These are phyloP conservation scores for Trochalopteron elliotii DNA, from an alignment of 2,113 vertebrate genomes.

Conservation along the genomic window DNA sequence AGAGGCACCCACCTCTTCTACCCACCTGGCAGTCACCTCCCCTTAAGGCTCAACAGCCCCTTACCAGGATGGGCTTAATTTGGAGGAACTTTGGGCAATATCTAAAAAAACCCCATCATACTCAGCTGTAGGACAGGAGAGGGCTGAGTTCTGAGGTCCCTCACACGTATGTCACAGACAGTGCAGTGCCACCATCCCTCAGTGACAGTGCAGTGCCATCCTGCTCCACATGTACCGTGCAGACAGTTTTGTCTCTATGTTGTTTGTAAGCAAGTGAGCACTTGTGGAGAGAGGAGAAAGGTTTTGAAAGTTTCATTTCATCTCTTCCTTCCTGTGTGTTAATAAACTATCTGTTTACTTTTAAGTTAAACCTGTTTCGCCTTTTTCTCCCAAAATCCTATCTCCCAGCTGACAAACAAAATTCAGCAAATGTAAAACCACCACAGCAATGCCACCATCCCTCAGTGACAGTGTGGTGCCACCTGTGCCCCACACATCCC, in stretches of 20 bases:
- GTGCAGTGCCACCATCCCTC: conserved; percentile 77
- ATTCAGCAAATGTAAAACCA: too few species aligned
- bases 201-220: conserved; percentile 64
- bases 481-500: conserved; percentile 76
- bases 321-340: too few species aligned
- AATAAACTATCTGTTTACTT: too few species aligned
- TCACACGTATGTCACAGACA: conserved; percentile 71
- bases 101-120: background rate
- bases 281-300: too few species aligned
- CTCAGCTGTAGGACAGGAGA: background rate
- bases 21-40: background rate
- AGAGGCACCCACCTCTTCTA: background rate
- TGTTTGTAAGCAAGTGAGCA: too few species aligned
- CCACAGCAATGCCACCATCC: background rate
- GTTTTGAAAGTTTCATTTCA: too few species aligned
- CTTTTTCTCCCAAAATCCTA: too few species aligned
- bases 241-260: too few species aligned
- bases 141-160: background rate
- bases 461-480: conserved; percentile 91
- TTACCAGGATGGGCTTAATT: background rate
- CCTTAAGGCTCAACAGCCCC: background rate
- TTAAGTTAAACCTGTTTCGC: too few species aligned
- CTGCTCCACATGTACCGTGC: too few species aligned
- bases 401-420: too few species aligned
- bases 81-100: background rate